Conservation (phyloP, 2,113 vertebrate genomes). For the Petroica traversi region DNA sequence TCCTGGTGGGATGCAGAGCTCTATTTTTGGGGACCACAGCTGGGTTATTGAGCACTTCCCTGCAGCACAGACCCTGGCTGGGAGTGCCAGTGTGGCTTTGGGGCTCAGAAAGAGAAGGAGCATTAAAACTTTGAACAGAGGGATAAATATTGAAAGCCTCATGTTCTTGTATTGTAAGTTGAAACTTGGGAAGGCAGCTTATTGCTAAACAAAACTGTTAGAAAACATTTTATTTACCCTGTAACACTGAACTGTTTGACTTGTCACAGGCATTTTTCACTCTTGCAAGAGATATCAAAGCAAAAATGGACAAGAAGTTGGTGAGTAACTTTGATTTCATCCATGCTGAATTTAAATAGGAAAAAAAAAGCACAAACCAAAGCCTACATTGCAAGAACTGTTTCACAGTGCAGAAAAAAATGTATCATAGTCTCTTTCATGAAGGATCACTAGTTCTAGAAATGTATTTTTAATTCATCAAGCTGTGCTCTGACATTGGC, state of each 20-base stretch:
- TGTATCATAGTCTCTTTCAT: background rate
- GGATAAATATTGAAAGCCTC: rapidly evolving
- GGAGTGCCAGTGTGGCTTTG: rapidly evolving
- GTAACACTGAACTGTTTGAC: background rate
- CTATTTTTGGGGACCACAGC: rapidly evolving
- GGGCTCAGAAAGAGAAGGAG: background rate
- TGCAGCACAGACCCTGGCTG: background rate
- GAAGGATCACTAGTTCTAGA: background rate
- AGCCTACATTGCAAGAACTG: background rate
- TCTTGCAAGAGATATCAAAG: conserved; percentile 98
- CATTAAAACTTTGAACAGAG: background rate
- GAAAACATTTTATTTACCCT: rapidly evolving
- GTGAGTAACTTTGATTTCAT: conserved; percentile 71
- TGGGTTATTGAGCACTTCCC: background rate
- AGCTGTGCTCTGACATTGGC: background rate
- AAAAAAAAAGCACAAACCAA: background rate
- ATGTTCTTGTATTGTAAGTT: rapidly evolving
- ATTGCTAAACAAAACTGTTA: background rate
- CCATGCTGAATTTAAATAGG: background rate
- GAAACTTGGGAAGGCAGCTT: background rate
- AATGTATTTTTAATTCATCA: background rate
- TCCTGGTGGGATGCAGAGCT: background rate
- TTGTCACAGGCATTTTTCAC: conserved; percentile 89
- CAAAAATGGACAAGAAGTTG: conserved; percentile 99
- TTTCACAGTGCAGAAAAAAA: too few species aligned